Conservation (phyloP, 2,888 invertebrate species). For the Cynaeus angustus region DNA sequence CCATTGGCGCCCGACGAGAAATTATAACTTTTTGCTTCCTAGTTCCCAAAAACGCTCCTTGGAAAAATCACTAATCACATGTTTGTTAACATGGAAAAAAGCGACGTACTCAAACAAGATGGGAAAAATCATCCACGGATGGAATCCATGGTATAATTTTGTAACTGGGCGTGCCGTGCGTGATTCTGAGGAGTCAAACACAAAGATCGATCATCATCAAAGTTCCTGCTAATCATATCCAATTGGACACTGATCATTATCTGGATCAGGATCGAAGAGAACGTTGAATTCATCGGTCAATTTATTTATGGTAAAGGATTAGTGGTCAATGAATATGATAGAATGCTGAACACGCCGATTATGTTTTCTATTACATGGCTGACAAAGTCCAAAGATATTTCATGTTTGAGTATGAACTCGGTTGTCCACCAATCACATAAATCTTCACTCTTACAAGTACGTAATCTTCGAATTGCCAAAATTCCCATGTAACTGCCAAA, state of each 20-base stretch:
- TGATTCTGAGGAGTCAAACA: constrained; percentile 23
- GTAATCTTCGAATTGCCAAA: constrained; percentile 3
- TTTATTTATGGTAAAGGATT: constrained; percentile 32
- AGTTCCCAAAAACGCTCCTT: neutral
- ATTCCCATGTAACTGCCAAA: constrained; percentile 16
- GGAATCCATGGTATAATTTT: too few species aligned
- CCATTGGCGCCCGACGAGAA: constrained; percentile 31
- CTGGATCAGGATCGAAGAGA: constrained; percentile 4
- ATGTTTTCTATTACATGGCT: constrained; percentile 21
- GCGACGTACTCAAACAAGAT: too few species aligned
- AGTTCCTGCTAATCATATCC: constrained; percentile 18
- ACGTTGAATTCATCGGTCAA: constrained; percentile 19
- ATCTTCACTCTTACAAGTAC: constrained; percentile 4
- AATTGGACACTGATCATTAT: constrained; percentile 18
- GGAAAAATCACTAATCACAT: neutral
- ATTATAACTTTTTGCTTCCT: constrained; percentile 15
- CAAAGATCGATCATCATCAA: constrained; percentile 18
- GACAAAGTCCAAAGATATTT: constrained; percentile 31
- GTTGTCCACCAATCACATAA: constrained; percentile 15
- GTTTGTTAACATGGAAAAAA: neutral
- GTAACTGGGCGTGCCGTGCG: constrained; percentile 25
- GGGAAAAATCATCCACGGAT: too few species aligned
- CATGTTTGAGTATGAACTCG: constrained; percentile 20
- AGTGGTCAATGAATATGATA: constrained; percentile 22
- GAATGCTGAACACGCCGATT: constrained; percentile 29